Evolutionary conservation across 2,113 vertebrate species (phyloP).

Genomic region (Dicentrarchus labrax): DNA sequence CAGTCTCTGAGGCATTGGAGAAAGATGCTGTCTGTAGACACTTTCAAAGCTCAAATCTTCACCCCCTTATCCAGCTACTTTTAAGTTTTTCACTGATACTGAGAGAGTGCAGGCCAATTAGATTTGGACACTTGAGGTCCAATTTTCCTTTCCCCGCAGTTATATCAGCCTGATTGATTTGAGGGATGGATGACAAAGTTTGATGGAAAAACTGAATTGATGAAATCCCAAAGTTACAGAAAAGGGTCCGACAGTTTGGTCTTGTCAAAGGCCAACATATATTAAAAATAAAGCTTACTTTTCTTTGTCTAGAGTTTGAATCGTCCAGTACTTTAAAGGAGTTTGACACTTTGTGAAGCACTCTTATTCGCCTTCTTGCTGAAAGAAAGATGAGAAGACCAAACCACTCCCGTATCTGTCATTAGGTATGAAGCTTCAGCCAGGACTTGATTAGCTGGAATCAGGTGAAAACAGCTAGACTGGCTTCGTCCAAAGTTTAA

Average conservation of each 20-base stretch:
- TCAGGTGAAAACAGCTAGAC: neutral
- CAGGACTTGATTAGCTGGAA: neutral
- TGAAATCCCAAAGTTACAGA: neutral
- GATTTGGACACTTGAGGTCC: constrained; percentile 7
- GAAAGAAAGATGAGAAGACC: neutral
- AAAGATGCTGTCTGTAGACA: constrained; percentile 39
- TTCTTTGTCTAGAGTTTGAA: neutral
- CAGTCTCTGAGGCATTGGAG: constrained; percentile 26
- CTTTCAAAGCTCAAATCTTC: constrained; percentile 28
- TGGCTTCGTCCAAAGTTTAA: neutral
- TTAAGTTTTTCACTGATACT: constrained; percentile 6
- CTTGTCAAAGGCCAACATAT: neutral
- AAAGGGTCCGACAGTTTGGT: neutral
- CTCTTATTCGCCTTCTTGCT: neutral
- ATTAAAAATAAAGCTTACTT: neutral
- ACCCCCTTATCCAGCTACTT: neutral
- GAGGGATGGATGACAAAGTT: constrained; percentile 3
- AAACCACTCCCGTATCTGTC: neutral
- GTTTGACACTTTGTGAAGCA: constrained; percentile 6
- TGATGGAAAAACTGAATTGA: neutral
- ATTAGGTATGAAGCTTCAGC: neutral
- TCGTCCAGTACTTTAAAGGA: neutral
- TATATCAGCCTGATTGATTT: constrained; percentile 8
- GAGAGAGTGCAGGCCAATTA: constrained; percentile 15
- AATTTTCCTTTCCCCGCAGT: constrained; percentile 21